Evolutionary conservation across 2,888 invertebrate species (phyloP).

Genomic region (Rugalucina vietnamica): DNA sequence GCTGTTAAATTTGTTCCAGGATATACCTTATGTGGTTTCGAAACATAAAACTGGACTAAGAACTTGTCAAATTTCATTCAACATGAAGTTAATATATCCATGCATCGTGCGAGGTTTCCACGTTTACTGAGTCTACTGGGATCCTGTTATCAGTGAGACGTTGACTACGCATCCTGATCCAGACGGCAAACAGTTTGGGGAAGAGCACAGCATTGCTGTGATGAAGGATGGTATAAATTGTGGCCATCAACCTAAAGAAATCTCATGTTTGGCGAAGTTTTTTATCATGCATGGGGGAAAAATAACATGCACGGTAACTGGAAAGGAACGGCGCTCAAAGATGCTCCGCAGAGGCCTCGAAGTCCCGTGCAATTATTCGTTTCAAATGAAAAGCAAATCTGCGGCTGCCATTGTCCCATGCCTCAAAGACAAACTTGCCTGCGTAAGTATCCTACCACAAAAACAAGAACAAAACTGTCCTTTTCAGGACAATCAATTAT

Average conservation of each 20-base stretch:
- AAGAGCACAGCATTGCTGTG: background rate
- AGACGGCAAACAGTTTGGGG: background rate
- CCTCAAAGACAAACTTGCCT: background rate
- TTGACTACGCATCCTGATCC: too few relatives aligned
- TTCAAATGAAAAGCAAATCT: too few relatives aligned
- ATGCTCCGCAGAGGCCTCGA: background rate
- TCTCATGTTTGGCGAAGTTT: background rate
- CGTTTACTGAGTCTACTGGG: background rate
- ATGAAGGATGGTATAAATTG: background rate
- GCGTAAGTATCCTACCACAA: background rate
- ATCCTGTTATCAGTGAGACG: background rate
- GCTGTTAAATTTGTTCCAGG: too few relatives aligned
- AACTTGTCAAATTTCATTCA: too few relatives aligned
- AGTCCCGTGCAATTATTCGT: background rate
- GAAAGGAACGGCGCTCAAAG: background rate
- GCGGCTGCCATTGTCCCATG: background rate
- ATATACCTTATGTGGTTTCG: too few relatives aligned
- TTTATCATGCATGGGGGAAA: background rate
- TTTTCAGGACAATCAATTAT: background rate
- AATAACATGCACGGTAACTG: background rate
- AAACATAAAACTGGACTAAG: too few relatives aligned
- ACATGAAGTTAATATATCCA: too few relatives aligned
- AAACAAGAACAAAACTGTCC: background rate
- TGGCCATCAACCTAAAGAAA: background rate
- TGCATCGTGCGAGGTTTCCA: background rate